Evolutionary conservation across 2,888 invertebrate species (phyloP), one percentile per base, ranked within the genome.

Genomic region (Selenia dentaria): DNA sequence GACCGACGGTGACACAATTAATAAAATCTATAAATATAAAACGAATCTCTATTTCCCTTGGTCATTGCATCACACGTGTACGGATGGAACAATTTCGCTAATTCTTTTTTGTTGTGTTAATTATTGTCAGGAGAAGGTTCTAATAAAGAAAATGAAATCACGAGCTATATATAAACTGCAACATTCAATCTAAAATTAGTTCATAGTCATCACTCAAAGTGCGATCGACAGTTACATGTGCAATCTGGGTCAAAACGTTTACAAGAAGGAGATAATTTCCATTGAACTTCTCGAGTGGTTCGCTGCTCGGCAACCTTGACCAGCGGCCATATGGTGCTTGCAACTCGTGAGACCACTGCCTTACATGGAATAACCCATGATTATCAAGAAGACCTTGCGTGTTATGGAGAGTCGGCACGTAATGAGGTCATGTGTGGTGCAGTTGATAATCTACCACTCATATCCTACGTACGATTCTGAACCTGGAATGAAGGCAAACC

Each of bases 291-390:
- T 69, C 63, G 48, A 67, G 64, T 62, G 65, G 58, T 54, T 54
- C 56, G 64, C 67, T 61, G 59, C 59, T 55, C 63, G 58, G 49
- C 64, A 74, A 66, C 84, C 84, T 82, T 83, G 84, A 83, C 83
- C 78, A 62, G 67, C 42, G 56, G 65, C 75, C 81, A 80, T 82
- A 81, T 82, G 80, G 79, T 60, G 61, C 54, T 53, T 65, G 61
- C 57, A 62, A 62, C 67, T 68, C 61, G 67, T 64, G 59, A 66
- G 62, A 67, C 70, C 55, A 64, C 59, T 67, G 50, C 79, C 78
- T 42, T 79, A 79, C 62, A 79, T 67, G 80, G 79, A 43, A 50
- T 29, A 38, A 58, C 62, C 71, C 75, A 74, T 71, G 73, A 74
- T 64, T 67, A 69, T 67, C 70, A 62, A 27, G 28, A 37, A 48